Conservation (phyloP, 2,797 vertebrate species). For the Propithecus perrieri region DNA sequence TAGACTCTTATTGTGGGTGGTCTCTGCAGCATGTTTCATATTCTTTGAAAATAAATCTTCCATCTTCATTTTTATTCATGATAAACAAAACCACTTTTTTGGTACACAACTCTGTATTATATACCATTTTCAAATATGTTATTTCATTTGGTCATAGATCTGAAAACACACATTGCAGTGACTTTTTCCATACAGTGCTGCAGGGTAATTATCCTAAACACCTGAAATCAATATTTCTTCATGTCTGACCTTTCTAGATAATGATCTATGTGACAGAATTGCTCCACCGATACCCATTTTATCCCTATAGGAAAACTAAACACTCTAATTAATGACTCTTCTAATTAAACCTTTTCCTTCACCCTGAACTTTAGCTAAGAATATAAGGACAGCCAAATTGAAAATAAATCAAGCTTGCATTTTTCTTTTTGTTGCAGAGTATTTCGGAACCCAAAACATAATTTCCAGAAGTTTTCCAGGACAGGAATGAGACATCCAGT, state of each 20-base stretch:
- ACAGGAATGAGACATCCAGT: neutral
- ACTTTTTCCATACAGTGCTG: slow-evolving; percentile 24
- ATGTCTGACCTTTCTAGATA: slow-evolving; percentile 79
- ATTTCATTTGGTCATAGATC: slow-evolving; percentile 23
- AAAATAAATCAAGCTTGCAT: slow-evolving; percentile 50
- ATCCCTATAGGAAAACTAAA: slow-evolving; percentile 76
- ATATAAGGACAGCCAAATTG: slow-evolving; percentile 34
- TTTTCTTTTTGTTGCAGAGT: neutral
- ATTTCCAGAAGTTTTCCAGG: neutral
- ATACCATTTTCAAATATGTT: neutral
- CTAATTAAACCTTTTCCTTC: slow-evolving; percentile 76
- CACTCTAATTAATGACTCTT: slow-evolving; percentile 67
- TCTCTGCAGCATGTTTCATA: neutral
- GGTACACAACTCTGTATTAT: neutral
- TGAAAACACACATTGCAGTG: neutral
- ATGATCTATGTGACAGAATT: slow-evolving; percentile 59
- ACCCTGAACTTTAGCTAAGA: slow-evolving; percentile 52
- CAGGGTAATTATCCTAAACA: slow-evolving; percentile 70
- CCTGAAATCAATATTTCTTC: slow-evolving; percentile 81
- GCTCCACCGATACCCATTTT: slow-evolving; percentile 59
- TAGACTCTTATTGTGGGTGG: neutral
- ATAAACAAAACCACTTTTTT: neutral
- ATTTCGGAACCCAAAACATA: neutral
- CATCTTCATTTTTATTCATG: neutral
- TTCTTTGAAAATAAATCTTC: neutral